Conservation (phyloP, 2,888 invertebrate genomes). For the Lycocerus yunnanus region DNA sequence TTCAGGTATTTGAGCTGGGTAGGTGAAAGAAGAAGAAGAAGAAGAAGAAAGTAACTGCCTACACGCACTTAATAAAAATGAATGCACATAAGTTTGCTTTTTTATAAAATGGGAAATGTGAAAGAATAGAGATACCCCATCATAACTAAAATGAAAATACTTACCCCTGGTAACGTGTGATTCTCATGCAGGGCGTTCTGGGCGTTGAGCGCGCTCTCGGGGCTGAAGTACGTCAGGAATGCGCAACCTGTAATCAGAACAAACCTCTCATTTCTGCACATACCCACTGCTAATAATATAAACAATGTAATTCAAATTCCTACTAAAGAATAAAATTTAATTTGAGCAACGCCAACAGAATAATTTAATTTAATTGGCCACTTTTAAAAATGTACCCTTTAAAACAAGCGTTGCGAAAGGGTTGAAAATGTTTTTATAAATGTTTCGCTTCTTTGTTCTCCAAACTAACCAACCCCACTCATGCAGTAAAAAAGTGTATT, state of each 20-base stretch:
- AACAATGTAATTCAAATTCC: conserved; percentile 32
- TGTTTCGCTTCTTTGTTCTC: conserved; percentile 28
- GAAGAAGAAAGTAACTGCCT: background rate
- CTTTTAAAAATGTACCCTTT: conserved; percentile 29
- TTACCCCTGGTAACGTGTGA: conserved; percentile 97
- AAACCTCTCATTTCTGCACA: conserved; percentile 34
- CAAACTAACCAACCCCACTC: conserved; percentile 14
- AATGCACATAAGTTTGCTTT: background rate
- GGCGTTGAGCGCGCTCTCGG: conserved; percentile 93
- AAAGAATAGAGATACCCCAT: conserved; percentile 15
- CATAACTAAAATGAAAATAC: conserved; percentile 53
- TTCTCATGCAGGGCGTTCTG: conserved; percentile 96
- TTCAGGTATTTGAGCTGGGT: background rate
- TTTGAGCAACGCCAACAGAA: conserved; percentile 31
- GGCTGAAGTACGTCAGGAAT: conserved; percentile 96
- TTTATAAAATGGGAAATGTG: conserved; percentile 10
- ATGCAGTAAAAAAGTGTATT: conserved; percentile 23
- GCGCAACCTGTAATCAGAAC: conserved; percentile 84
- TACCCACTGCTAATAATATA: conserved; percentile 33
- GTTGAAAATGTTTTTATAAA: conserved; percentile 28
- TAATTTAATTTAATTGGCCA: conserved; percentile 35
- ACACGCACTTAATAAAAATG: background rate
- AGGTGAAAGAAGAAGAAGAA: background rate
- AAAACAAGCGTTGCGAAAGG: conserved; percentile 24
- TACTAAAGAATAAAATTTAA: conserved; percentile 35